Evolutionary conservation across 2,797 vertebrate genomes (phyloP).

Genomic region (Lagorchestes hirsutus): DNA sequence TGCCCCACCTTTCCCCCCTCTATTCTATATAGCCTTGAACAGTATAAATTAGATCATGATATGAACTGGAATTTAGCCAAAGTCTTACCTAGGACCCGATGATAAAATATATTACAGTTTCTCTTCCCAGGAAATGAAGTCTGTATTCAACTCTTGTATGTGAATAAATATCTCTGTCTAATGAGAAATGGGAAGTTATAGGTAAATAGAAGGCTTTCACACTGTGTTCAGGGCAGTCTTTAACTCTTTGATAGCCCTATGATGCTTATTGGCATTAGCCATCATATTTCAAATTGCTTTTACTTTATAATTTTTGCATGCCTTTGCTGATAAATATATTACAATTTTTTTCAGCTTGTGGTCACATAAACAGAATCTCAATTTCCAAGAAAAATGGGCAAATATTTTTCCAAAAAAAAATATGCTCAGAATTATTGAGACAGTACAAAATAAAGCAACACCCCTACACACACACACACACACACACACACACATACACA

Average conservation of each 20-base stretch:
- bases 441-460: not conserved
- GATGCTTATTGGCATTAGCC: not conserved
- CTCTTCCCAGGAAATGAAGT: constrained; percentile 33
- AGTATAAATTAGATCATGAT: constrained; percentile 75
- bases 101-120: constrained; percentile 71
- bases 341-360: not conserved
- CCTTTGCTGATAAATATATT: not conserved
- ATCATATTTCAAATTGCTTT: not conserved
- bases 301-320: not conserved
- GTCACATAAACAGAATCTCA: not conserved
- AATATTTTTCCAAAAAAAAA: not conserved
- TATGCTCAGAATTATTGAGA: constrained; percentile 29
- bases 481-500: not conserved
- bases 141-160: constrained; percentile 14
- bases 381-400: not conserved
- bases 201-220: constrained; percentile 1
- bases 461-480: not conserved
- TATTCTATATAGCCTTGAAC: constrained; percentile 58
- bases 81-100: constrained; percentile 59
- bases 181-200: not conserved
- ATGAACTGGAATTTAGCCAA: constrained; percentile 73
- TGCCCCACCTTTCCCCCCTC: constrained; percentile 12
- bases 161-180: constrained; percentile 8
- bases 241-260: not conserved
- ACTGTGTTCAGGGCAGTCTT: not conserved